phyloP scores from a whole-genome alignment of 2,797 vertebrate species.

The Sciurus carolinensis region DNA sequence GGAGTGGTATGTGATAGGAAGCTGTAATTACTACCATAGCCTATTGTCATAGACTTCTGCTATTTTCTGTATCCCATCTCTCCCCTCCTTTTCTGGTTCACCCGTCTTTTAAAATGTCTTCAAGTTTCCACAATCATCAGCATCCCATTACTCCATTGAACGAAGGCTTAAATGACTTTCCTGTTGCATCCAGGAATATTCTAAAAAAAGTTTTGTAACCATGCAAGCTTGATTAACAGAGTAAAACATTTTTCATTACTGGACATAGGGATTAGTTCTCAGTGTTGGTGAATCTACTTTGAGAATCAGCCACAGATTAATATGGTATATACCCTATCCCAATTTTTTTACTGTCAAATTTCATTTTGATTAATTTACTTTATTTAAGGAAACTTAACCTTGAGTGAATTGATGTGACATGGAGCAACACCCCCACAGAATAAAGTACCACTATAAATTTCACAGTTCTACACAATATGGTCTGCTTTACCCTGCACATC shows the following conservation, averaged over 20 bases:
- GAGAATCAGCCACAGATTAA: not conserved
- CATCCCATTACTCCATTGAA: not conserved
- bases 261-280: not conserved
- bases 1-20: not conserved
- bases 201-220: not conserved
- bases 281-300: slow-evolving; percentile 14
- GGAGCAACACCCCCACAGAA: not conserved
- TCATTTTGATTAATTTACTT: slow-evolving; percentile 54
- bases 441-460: not conserved
- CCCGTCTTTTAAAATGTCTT: not conserved
- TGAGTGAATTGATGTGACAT: not conserved
- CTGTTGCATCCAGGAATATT: not conserved
- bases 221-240: not conserved
- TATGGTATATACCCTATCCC: not conserved
- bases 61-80: not conserved
- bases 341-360: not conserved
- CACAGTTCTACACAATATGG: not conserved
- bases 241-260: not conserved
- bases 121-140: not conserved
- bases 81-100: not conserved
- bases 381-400: not conserved
- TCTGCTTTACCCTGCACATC: too few species aligned
- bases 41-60: not conserved
- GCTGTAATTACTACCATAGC: too few species aligned
- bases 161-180: not conserved